phyloP scores from a whole-genome alignment of 1,140 invertebrate species.

The Danaus melanippus region DNA sequence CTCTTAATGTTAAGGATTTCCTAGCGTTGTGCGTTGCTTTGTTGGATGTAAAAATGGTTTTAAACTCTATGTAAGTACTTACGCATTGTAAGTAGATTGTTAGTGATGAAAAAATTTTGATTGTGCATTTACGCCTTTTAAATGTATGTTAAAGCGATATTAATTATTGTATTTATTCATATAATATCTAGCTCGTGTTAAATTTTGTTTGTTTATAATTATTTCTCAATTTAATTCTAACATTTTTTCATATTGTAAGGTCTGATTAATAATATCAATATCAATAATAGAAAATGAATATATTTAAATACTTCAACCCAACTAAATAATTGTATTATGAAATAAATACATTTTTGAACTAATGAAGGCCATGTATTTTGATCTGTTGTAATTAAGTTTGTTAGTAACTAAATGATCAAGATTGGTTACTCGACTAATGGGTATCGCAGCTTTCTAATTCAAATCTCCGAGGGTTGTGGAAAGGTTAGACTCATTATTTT shows the following conservation, averaged over 20 bases:
- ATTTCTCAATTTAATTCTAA: constrained; percentile 10
- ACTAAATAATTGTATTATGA: too few relatives aligned
- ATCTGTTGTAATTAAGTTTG: constrained; percentile 29
- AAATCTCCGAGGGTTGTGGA: constrained; percentile 69
- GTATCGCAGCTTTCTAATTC: constrained; percentile 49
- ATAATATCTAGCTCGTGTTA: too few relatives aligned
- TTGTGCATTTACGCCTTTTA: too few relatives aligned
- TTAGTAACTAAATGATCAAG: constrained; percentile 40
- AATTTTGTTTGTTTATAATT: too few relatives aligned
- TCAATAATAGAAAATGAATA: too few relatives aligned
- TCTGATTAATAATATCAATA: not conserved
- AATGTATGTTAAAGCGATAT: too few relatives aligned
- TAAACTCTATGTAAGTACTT: constrained; percentile 11
- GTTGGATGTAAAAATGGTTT: constrained; percentile 54
- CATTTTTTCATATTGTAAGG: constrained; percentile 39
- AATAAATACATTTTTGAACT: not conserved
- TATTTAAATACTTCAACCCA: too few relatives aligned
- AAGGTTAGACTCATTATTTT: constrained; percentile 68
- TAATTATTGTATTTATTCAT: too few relatives aligned
- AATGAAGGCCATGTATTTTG: constrained; percentile 19
- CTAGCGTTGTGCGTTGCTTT: constrained; percentile 55
- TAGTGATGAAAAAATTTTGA: too few relatives aligned
- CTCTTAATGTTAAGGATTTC: constrained; percentile 40
- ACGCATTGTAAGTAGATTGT: too few relatives aligned
- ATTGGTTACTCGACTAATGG: constrained; percentile 46